Evolutionary conservation across 2,797 vertebrate genomes (phyloP).

Genomic region (Brotula barbata): DNA sequence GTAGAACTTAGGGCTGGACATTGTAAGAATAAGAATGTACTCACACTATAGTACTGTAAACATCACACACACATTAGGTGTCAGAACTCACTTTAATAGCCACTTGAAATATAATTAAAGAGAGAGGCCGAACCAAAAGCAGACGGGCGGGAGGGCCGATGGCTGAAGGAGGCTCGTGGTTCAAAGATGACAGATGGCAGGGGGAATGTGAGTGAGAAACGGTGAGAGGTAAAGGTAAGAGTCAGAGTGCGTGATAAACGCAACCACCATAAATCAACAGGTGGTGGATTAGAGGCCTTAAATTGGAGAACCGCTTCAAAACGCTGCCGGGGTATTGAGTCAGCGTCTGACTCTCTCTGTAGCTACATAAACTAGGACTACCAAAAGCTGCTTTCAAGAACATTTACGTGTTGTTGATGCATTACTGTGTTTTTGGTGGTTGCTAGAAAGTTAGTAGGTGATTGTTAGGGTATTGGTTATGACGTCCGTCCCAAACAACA

Average conservation of each 20-base stretch:
- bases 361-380: too few species aligned
- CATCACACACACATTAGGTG: not conserved
- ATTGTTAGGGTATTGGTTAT: too few species aligned
- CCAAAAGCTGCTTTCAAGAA: not conserved
- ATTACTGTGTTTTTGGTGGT: not conserved
- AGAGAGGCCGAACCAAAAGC: not conserved
- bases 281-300: conserved; percentile 19
- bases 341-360: not conserved
- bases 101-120: conserved; percentile 16
- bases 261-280: conserved; percentile 21
- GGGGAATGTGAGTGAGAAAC: not conserved
- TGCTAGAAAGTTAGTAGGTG: too few species aligned
- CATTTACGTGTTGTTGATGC: not conserved
- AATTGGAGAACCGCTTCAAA: not conserved
- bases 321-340: conserved; percentile 6
- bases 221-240: conserved; percentile 1
- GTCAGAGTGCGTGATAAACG: conserved; percentile 1
- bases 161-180: not conserved
- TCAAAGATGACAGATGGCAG: conserved; percentile 3
- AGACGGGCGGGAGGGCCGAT: not conserved
- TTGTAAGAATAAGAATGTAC: conserved; percentile 4
- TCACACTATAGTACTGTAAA: not conserved
- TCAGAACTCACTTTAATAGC: conserved; percentile 1
- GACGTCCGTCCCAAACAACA: too few species aligned
- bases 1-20: not conserved